Evolutionary conservation across 2,113 vertebrate genomes (phyloP).

Genomic region (Theristicus caerulescens): DNA sequence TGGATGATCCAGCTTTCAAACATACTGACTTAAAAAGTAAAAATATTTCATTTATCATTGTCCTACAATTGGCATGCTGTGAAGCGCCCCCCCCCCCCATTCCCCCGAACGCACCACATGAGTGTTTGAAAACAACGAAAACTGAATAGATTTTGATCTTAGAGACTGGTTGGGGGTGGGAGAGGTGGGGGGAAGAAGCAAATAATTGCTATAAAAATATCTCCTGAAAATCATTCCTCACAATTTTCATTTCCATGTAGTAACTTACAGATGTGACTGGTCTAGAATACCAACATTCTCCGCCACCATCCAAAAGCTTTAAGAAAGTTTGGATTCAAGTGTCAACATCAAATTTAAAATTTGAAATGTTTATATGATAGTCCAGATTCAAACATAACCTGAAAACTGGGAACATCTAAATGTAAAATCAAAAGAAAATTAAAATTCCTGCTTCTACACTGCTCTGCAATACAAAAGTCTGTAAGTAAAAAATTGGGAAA

Average conservation of each 20-base stretch:
- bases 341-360: background rate
- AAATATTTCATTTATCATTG: background rate
- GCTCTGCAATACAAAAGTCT: background rate
- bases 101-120: accelerated
- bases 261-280: background rate
- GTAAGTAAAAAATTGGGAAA: background rate
- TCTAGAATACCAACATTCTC: background rate
- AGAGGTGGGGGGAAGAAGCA: background rate
- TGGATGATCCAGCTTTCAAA: constrained; percentile 8
- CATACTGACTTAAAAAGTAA: background rate
- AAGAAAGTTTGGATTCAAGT: background rate
- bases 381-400: background rate
- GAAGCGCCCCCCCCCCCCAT: background rate
- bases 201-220: background rate
- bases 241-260: background rate
- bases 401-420: background rate
- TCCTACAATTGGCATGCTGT: background rate
- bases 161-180: background rate
- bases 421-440: background rate
- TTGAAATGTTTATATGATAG: background rate
- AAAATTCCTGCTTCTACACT: background rate
- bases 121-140: background rate
- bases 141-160: background rate
- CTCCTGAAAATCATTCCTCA: background rate
- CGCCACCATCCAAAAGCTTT: background rate